Percentiles rank a stretch among this genome's conserved stretches.
Evolutionary conservation across 1,140 invertebrate genomes (phyloP).

Genomic region (Orius laevigatus): DNA sequence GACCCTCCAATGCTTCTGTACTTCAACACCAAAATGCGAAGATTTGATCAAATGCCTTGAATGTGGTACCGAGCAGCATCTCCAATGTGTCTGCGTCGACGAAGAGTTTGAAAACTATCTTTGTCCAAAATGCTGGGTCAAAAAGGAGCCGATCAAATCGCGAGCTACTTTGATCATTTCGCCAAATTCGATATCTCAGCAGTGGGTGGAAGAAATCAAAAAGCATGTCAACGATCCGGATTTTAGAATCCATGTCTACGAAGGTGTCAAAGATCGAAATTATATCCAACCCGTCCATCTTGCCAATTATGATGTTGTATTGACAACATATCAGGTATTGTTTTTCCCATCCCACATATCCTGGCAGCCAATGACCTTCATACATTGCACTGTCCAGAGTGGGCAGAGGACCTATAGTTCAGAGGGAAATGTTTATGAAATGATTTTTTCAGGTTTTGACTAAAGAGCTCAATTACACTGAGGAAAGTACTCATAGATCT

Average conservation of each 20-base stretch:
- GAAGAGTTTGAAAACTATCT: conserved; percentile 23
- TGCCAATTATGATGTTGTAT: conserved; percentile 51
- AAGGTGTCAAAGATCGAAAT: conserved; percentile 33
- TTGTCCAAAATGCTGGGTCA: conserved; percentile 47
- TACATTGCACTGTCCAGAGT: no score
- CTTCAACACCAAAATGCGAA: background rate
- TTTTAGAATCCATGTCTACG: conserved; percentile 40
- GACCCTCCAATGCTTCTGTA: background rate
- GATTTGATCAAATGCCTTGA: conserved; percentile 29
- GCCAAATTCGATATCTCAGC: conserved; percentile 44
- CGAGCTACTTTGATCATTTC: conserved; percentile 58
- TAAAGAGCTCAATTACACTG: conserved; percentile 35
- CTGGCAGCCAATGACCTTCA: no score
- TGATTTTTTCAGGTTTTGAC: conserved; percentile 24
- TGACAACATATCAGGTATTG: conserved; percentile 48
- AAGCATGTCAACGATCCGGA: conserved; percentile 39
- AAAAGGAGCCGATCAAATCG: conserved; percentile 31
- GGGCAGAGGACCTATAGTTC: no score
- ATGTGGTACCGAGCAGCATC: conserved; percentile 43
- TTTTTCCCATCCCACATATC: no score
- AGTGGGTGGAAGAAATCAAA: conserved; percentile 59
- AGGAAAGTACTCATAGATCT: conserved; percentile 24
- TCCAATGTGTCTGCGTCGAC: conserved; percentile 39
- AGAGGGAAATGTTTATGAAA: no score
- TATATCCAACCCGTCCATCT: conserved; percentile 49